These are phyloP conservation scores for Magallana angulata DNA, from an alignment of 1,140 invertebrate genomes.

Conservation along the genomic window DNA sequence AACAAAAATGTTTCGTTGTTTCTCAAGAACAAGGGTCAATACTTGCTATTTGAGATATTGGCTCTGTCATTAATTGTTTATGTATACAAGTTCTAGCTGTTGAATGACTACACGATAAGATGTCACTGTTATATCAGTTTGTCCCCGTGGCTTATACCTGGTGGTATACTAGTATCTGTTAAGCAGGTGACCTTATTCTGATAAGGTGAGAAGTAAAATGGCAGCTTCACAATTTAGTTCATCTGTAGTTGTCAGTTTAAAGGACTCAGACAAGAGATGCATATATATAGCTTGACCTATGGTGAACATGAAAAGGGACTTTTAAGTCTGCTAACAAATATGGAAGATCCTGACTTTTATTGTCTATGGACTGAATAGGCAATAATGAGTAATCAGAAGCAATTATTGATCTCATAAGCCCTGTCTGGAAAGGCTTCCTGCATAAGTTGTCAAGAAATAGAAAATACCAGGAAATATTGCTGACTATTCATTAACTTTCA, in stretches of 20 bases:
- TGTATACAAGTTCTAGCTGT: neutral
- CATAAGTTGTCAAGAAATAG: too few species aligned
- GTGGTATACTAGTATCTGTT: neutral
- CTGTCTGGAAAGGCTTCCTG: neutral
- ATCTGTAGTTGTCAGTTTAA: neutral
- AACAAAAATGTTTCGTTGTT: neutral
- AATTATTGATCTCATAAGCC: neutral
- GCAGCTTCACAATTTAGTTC: neutral
- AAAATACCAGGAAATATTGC: too few species aligned
- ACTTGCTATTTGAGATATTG: neutral
- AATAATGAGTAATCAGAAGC: constrained; percentile 10
- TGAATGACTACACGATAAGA: neutral
- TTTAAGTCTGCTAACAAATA: neutral
- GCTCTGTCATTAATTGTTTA: neutral
- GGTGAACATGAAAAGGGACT: neutral
- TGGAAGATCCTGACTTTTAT: constrained; percentile 8
- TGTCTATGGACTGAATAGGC: constrained; percentile 27
- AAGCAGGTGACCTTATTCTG: constrained; percentile 12
- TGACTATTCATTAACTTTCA: too few species aligned
- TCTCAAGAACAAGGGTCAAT: neutral
- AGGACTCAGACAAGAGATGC: neutral
- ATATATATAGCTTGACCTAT: neutral
- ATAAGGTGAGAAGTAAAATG: constrained; percentile 17
- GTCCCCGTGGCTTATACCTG: neutral
- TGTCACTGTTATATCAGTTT: neutral